Conservation (phyloP, 2,113 vertebrate species). For the Gorsachius goisagi region DNA sequence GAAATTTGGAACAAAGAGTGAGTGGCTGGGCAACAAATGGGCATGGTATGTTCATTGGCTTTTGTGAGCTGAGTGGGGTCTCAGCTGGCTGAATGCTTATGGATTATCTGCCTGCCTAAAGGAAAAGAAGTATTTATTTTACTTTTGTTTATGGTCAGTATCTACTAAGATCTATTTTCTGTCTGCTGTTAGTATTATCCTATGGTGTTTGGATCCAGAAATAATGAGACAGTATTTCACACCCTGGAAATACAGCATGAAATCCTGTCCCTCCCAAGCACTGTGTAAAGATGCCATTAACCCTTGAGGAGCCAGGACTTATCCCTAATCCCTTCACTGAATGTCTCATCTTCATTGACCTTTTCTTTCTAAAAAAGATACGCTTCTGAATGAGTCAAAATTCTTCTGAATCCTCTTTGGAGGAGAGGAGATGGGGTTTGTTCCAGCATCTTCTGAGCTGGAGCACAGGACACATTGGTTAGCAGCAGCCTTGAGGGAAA, state of each 20-base stretch:
- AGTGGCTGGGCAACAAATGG: background rate
- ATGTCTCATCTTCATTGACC: background rate
- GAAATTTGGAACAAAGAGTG: background rate
- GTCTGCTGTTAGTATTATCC: background rate
- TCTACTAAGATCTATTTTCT: constrained; percentile 10
- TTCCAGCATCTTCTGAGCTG: background rate
- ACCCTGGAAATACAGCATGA: background rate
- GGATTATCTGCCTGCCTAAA: constrained; percentile 1
- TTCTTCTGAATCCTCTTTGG: background rate
- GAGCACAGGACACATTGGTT: background rate
- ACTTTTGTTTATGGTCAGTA: constrained; percentile 16
- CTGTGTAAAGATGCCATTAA: background rate
- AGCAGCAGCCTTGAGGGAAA: background rate
- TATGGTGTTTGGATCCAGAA: background rate
- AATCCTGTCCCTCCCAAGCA: background rate
- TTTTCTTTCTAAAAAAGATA: background rate
- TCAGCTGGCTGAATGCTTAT: background rate
- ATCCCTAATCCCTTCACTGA: background rate
- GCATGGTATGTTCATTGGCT: background rate
- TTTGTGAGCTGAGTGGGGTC: background rate
- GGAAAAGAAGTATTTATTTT: constrained; percentile 12
- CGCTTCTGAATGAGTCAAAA: background rate
- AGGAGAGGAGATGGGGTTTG: background rate
- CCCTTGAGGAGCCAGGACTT: background rate
- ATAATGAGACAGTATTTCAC: constrained; percentile 20